Evolutionary conservation across 1,140 invertebrate species (phyloP).

Genomic region (Dendrolimus kikuchii): DNA sequence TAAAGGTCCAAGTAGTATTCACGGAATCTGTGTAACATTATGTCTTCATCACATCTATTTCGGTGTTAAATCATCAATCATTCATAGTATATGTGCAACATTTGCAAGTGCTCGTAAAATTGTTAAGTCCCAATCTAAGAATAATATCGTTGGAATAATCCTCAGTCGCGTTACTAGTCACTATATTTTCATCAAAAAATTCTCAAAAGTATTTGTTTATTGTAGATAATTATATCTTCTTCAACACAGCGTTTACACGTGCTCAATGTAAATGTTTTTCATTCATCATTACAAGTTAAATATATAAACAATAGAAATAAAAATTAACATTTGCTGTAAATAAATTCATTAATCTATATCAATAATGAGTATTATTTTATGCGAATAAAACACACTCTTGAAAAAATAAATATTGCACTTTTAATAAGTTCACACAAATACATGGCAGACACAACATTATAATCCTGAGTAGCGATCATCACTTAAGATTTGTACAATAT

Average conservation of each 20-base stretch:
- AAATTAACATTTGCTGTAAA: slow-evolving; percentile 36
- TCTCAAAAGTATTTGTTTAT: not conserved
- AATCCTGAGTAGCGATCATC: not conserved
- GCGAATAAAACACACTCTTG: slow-evolving; percentile 11
- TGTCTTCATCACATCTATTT: not conserved
- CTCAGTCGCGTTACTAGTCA: slow-evolving; percentile 13
- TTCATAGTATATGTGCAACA: slow-evolving; percentile 15
- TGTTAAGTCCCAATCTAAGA: slow-evolving; percentile 46
- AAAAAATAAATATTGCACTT: slow-evolving; percentile 23
- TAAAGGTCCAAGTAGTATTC: slow-evolving; percentile 47
- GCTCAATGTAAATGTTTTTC: not conserved
- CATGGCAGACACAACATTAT: not conserved
- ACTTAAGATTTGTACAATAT: slow-evolving; percentile 22
- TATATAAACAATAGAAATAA: slow-evolving; percentile 4
- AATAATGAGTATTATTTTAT: slow-evolving; percentile 25
- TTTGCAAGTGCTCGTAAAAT: not conserved
- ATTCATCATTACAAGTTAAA: slow-evolving; percentile 7
- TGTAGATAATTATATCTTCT: too few relatives aligned
- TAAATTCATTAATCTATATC: slow-evolving; percentile 37
- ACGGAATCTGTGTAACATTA: slow-evolving; percentile 15
- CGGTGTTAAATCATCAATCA: slow-evolving; percentile 5
- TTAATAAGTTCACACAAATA: slow-evolving; percentile 5
- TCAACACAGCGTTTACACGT: too few relatives aligned
- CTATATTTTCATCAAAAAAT: slow-evolving; percentile 2
- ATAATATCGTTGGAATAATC: slow-evolving; percentile 20